Conservation (phyloP, 1,140 invertebrate genomes). For the Monomorium pharaonis region DNA sequence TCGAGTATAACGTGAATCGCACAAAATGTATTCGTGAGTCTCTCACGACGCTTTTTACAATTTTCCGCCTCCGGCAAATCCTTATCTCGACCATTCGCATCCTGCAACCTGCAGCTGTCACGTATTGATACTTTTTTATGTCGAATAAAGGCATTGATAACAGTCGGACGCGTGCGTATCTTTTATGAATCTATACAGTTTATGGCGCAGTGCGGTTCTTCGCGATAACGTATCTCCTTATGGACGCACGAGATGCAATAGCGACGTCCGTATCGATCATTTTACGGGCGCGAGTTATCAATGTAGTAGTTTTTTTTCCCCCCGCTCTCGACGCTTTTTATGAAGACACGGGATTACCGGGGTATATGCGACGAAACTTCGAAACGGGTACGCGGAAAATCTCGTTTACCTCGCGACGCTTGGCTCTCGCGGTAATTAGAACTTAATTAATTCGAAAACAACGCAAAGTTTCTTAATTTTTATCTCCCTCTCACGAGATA, state of each 20-base stretch:
- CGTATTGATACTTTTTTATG: background rate
- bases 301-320: background rate
- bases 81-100: background rate
- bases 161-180: background rate
- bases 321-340: background rate
- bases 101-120: background rate
- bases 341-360: background rate
- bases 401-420: background rate
- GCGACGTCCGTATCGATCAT: background rate
- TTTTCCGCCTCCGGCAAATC: background rate
- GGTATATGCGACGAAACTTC: background rate
- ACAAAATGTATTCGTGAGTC: background rate
- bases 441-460: slow-evolving; percentile 36
- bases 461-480: slow-evolving; percentile 36
- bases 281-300: background rate
- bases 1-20: background rate
- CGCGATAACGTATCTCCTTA: slow-evolving; percentile 7
- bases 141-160: slow-evolving; percentile 6
- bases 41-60: background rate
- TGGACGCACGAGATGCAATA: background rate
- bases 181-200: slow-evolving; percentile 8
- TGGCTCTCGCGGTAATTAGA: slow-evolving; percentile 10
- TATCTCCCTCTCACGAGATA: background rate
- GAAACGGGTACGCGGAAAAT: background rate
- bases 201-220: background rate